Evolutionary conservation across 2,797 vertebrate genomes (phyloP).

Genomic region (Anas bahamensis): DNA sequence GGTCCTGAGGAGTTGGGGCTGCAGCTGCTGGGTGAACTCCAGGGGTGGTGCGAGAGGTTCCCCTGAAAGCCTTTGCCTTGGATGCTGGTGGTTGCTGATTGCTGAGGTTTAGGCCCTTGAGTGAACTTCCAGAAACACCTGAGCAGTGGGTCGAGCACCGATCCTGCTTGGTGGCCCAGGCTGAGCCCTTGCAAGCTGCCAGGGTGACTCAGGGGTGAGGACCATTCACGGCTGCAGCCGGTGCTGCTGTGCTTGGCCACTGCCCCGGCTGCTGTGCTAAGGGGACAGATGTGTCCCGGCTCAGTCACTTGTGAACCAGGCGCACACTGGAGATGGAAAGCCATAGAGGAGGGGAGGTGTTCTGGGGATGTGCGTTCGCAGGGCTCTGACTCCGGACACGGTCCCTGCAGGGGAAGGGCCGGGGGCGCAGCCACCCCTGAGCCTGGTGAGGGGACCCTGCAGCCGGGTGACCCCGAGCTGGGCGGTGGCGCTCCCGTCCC

Average conservation of each 20-base stretch:
- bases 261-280: rapidly evolving
- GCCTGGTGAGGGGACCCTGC: rapidly evolving
- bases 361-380: too few species aligned
- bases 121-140: neutral
- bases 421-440: rapidly evolving
- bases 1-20: neutral
- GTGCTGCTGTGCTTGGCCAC: neutral
- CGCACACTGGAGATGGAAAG: neutral
- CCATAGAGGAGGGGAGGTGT: neutral
- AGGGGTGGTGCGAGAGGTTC: neutral
- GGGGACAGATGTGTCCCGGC: neutral
- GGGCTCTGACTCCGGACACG: rapidly evolving
- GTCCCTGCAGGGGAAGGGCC: neutral
- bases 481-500: neutral
- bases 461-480: rapidly evolving
- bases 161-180: neutral
- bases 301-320: neutral
- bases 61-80: neutral
- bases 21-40: neutral
- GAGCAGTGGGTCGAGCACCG: rapidly evolving
- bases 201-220: neutral
- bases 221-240: rapidly evolving
- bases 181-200: neutral
- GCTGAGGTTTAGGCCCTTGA: neutral
- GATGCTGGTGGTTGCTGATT: neutral